Evolutionary conservation across 1,140 invertebrate genomes (phyloP).

Genomic region (Tetramorium simillimum): DNA sequence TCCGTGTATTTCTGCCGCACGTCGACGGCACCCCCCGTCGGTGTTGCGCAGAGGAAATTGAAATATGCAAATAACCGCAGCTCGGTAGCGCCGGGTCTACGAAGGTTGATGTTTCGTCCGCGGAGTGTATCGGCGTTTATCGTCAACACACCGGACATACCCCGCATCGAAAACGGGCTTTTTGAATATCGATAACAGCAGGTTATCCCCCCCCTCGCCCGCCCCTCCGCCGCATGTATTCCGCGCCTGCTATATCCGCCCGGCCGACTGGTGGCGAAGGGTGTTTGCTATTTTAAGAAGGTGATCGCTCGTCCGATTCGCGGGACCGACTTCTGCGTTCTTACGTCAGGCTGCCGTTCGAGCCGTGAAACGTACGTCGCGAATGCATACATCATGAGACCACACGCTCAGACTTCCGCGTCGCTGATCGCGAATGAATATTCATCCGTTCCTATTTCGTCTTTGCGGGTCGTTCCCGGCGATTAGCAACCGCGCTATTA

Average conservation of each 20-base stretch:
- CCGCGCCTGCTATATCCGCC: slow-evolving; percentile 19
- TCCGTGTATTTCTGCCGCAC: slow-evolving; percentile 53
- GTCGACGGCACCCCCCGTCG: slow-evolving; percentile 65
- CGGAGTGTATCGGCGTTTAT: slow-evolving; percentile 70
- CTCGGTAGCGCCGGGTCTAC: slow-evolving; percentile 54
- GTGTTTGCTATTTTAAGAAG: slow-evolving; percentile 41
- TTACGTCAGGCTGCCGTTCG: background rate
- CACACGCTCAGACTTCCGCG: slow-evolving; percentile 50
- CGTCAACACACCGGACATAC: slow-evolving; percentile 63
- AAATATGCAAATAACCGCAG: slow-evolving; percentile 79
- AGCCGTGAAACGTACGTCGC: slow-evolving; percentile 24
- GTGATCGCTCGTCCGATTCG: slow-evolving; percentile 27
- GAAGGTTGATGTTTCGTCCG: slow-evolving; percentile 69
- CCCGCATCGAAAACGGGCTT: slow-evolving; percentile 61
- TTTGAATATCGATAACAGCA: slow-evolving; percentile 70
- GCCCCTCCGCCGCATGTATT: slow-evolving; percentile 26
- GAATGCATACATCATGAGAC: slow-evolving; percentile 55
- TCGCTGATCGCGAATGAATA: slow-evolving; percentile 51
- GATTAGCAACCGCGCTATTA: slow-evolving; percentile 60
- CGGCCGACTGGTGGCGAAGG: background rate
- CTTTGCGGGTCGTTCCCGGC: slow-evolving; percentile 36
- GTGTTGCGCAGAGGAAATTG: slow-evolving; percentile 78
- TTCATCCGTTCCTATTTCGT: slow-evolving; percentile 60
- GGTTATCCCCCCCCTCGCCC: slow-evolving; percentile 2
- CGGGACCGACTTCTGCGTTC: background rate